phyloP scores from a whole-genome alignment of 2,113 vertebrate species.

The Pardalotus punctatus region DNA sequence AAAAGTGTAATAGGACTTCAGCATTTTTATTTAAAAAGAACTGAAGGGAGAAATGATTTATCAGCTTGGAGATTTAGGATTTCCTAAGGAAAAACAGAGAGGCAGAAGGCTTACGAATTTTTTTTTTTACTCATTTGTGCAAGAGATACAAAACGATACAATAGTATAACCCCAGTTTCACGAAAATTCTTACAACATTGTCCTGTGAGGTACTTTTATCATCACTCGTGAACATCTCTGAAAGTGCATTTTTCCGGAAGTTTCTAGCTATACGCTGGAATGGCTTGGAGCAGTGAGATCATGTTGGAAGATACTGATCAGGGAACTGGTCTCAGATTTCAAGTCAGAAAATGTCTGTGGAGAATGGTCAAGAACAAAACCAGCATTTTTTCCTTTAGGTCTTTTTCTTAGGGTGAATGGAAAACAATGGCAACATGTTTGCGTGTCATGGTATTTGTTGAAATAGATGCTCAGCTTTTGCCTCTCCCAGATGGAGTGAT shows the following conservation, averaged over 20 bases:
- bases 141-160: not conserved
- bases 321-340: not conserved
- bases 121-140: not conserved
- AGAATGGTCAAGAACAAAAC: not conserved
- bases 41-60: not conserved
- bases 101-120: not conserved
- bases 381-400: not conserved
- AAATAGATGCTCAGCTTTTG: not conserved
- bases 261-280: not conserved
- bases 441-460: not conserved
- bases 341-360: not conserved
- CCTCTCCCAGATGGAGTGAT: not conserved
- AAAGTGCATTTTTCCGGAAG: not conserved
- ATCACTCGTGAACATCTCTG: not conserved
- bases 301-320: not conserved
- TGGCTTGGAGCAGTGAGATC: not conserved
- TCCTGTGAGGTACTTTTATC: not conserved
- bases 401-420: not conserved
- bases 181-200: not conserved
- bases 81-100: not conserved
- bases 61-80: not conserved
- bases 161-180: not conserved
- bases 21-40: not conserved
- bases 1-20: not conserved
- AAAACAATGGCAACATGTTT: not conserved